Conservation (phyloP, 2,888 invertebrate species). For the Phyto melanocephala region DNA sequence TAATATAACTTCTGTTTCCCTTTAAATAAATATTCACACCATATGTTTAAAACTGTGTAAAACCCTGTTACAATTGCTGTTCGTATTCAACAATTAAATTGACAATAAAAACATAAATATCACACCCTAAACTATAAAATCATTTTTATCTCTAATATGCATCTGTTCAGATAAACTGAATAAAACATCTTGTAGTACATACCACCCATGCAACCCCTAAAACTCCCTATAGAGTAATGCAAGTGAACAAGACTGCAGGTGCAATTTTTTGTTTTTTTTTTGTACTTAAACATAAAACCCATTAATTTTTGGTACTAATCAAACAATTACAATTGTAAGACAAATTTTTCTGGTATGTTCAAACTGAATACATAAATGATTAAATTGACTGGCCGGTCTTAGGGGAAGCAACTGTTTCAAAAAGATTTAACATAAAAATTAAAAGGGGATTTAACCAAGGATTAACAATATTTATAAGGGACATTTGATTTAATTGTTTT, state of each 20-base stretch:
- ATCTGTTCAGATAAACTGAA: constrained; percentile 53
- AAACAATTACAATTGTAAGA: constrained; percentile 60
- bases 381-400: constrained; percentile 15
- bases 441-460: constrained; percentile 3
- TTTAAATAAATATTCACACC: constrained; percentile 41
- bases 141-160: constrained; percentile 11
- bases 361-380: neutral
- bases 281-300: neutral
- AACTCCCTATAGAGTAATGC: constrained; percentile 14
- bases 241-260: neutral
- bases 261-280: neutral
- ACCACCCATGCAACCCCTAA: constrained; percentile 2
- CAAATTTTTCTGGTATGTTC: constrained; percentile 41
- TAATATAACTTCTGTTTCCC: neutral
- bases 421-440: neutral
- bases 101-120: constrained; percentile 23
- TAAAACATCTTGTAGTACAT: constrained; percentile 44
- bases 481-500: constrained; percentile 57
- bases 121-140: constrained; percentile 41
- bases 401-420: constrained; percentile 22
- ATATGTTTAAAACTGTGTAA: constrained; percentile 40
- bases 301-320: constrained; percentile 47
- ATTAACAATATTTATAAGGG: constrained; percentile 42
- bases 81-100: constrained; percentile 53
- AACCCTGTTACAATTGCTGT: constrained; percentile 51